Evolutionary conservation across 23 tunicate species (phyloP), one percentile per base, ranked within the genome.

Genomic region (Trididemnum miniatum): DNA sequence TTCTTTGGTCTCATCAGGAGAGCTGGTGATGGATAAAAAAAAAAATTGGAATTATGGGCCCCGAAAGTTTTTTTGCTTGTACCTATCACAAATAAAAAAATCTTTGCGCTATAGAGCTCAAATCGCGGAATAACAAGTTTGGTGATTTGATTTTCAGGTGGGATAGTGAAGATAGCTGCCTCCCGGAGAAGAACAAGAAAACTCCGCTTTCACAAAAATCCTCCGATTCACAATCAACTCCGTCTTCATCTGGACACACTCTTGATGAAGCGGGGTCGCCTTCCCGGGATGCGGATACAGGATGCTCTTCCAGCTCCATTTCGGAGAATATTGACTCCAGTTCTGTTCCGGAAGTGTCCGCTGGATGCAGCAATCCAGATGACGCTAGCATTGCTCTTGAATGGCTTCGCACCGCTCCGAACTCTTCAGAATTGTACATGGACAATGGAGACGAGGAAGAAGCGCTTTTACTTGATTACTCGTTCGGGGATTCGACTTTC

Each of bases 401-500:
- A 32, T 82, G 86, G 86, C 79, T 82, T 35, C 38, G 54, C 28
- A 71, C 51, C 50, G 79, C 86, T 34, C 59, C 84, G 30, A 39
- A 37, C 22, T 36, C 79, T 23, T 36, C 59, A 2, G 59, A 62
- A 3, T 24, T 62, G 5, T 62, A 22, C 15, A 62, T 12, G 29
- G 67, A 24, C 3, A 20, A 38, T 9, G 59, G 20, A 15, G 79
- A 3, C 2, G 84, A 80, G 25, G 84, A 80, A 20, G 67, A 62
- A 62, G 60, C 71, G 18, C 35, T 62, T 27, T 28, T 80, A 7
- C 35, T 80, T 36, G 76, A 80, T 44, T 65, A 31, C 39, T 75
- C 71, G 31, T 80, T 80, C 35, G 84, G 84, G 5, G 71, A 80
- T 39, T 80, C 84, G 3, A 65, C 84, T 0, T 80, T 80, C 62